A percentile compares a stretch with the other conserved stretches of the same genome.
phyloP scores from a whole-genome alignment of 2,888 invertebrate species.

The Hanleya hanleyi region DNA sequence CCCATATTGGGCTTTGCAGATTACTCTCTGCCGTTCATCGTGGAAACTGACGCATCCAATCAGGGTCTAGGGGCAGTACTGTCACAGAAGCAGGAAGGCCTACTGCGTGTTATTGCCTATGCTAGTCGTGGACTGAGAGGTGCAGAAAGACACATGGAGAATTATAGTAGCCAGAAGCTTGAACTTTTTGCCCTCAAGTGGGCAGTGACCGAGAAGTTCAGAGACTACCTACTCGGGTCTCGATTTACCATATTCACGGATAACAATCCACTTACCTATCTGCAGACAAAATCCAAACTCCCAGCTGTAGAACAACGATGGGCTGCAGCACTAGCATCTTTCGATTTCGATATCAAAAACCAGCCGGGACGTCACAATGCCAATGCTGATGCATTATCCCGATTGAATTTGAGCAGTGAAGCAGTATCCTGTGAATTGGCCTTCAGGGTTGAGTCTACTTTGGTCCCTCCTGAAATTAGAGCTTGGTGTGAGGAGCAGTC shows the following conservation, averaged over 20 bases:
- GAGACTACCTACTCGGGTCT: slow-evolving; percentile 15
- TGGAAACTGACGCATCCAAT: background rate
- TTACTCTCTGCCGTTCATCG: background rate
- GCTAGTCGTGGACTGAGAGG: background rate
- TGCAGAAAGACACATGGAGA: no score
- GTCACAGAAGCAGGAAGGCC: no score
- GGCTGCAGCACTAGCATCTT: slow-evolving; percentile 21
- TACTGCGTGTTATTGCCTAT: no score
- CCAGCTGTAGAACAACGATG: slow-evolving; percentile 25
- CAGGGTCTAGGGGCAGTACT: background rate
- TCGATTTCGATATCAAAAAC: slow-evolving; percentile 15
- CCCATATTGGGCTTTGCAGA: background rate
- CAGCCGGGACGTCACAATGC: slow-evolving; percentile 13
- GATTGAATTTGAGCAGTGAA: background rate
- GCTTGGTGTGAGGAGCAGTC: background rate
- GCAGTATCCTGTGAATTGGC: background rate
- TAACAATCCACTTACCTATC: slow-evolving; percentile 19
- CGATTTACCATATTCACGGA: slow-evolving; percentile 16
- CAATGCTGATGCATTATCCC: slow-evolving; percentile 19
- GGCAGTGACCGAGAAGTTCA: slow-evolving; percentile 32
- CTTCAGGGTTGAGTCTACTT: background rate
- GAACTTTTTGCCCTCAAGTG: slow-evolving; percentile 36
- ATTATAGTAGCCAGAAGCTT: slow-evolving; percentile 23
- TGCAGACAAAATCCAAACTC: slow-evolving; percentile 14
- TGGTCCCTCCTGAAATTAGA: background rate